Evolutionary conservation across 2,888 invertebrate species (phyloP).

Genomic region (Parasteatoda lunata): DNA sequence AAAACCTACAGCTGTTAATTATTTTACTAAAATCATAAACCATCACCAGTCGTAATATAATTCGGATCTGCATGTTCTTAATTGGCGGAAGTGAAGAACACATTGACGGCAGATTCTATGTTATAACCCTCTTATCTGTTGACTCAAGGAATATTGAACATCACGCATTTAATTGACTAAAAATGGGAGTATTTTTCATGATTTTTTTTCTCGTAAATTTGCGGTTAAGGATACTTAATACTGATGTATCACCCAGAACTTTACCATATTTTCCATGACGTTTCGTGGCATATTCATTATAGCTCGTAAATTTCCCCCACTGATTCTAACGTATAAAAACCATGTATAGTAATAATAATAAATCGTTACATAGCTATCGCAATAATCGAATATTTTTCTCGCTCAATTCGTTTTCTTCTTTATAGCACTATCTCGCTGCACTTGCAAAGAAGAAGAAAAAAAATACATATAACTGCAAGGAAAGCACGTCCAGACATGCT

Average conservation of each 20-base stretch:
- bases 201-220: neutral
- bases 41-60: too few relatives aligned
- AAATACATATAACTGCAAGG: neutral
- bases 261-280: conserved; percentile 9
- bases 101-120: too few relatives aligned
- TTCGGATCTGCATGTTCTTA: too few relatives aligned
- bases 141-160: too few relatives aligned
- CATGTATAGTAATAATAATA: conserved; percentile 15
- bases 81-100: too few relatives aligned
- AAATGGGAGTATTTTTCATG: too few relatives aligned
- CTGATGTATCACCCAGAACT: conserved; percentile 34
- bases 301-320: conserved; percentile 29
- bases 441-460: neutral
- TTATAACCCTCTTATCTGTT: too few relatives aligned
- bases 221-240: conserved; percentile 18
- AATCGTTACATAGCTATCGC: conserved; percentile 15
- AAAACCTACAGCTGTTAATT: too few relatives aligned
- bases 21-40: too few relatives aligned
- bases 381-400: conserved; percentile 33
- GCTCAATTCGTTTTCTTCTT: conserved; percentile 5
- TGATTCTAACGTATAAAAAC: conserved; percentile 7
- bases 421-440: neutral
- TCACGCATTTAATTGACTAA: too few relatives aligned
- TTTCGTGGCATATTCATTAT: conserved; percentile 39
- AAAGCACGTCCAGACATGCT: neutral